Conservation (phyloP, 2,113 vertebrate species). For the Lophochroa leadbeateri region DNA sequence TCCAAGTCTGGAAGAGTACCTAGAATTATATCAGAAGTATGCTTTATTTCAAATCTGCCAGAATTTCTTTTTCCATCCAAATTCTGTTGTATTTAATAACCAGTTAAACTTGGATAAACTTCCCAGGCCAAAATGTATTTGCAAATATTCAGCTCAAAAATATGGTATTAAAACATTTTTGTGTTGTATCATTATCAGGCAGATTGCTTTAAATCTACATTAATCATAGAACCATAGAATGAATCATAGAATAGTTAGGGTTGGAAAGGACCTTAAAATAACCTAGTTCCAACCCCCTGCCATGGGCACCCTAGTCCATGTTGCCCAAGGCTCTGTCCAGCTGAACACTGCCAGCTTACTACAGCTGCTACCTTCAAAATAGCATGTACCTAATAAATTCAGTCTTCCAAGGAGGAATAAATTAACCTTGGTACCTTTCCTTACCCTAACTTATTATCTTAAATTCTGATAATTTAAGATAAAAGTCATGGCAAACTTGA, state of each 20-base stretch:
- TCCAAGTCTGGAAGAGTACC: neutral
- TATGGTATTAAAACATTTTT: neutral
- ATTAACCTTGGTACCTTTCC: neutral
- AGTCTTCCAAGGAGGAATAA: neutral
- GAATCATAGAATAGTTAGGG: neutral
- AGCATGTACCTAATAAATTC: neutral
- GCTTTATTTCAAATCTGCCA: neutral
- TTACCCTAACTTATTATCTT: neutral
- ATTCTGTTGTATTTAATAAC: neutral
- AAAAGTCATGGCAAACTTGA: neutral
- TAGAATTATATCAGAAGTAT: neutral
- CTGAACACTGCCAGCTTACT: neutral
- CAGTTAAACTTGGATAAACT: neutral
- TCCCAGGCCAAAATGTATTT: neutral
- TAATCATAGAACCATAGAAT: neutral
- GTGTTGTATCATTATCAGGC: neutral
- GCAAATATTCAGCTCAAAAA: neutral
- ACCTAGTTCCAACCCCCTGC: neutral
- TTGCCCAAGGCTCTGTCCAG: neutral
- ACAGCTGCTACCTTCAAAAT: neutral
- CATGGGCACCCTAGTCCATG: neutral
- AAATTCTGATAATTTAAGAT: neutral
- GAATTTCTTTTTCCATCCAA: neutral
- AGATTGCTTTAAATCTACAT: neutral
- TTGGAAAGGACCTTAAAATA: neutral